These are phyloP conservation scores for Sylvilagus floridanus DNA, from an alignment of 2,797 vertebrate genomes.

Conservation along the genomic window DNA sequence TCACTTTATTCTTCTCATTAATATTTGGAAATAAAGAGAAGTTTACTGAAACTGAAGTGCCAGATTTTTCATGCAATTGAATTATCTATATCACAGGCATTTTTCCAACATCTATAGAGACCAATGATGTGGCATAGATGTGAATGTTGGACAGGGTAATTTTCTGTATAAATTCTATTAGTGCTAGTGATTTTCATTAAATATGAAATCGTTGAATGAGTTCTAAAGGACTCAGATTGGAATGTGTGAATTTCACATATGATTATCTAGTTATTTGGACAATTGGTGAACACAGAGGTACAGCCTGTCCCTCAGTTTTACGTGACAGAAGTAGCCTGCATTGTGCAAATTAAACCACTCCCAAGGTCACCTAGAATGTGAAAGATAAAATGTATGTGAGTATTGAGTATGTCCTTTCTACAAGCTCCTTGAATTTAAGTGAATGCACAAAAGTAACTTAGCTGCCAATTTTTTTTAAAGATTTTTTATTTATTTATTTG, in stretches of 20 bases:
- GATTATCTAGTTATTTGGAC: background rate
- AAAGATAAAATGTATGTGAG: background rate
- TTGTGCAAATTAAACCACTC: background rate
- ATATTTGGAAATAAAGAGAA: slow-evolving; percentile 58
- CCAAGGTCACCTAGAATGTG: background rate
- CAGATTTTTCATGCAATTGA: background rate
- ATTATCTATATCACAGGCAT: background rate
- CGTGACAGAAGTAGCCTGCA: background rate
- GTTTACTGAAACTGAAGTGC: background rate
- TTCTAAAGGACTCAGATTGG: slow-evolving; percentile 17
- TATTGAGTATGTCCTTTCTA: background rate
- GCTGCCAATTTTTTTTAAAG: too few relatives aligned
- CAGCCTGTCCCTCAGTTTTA: background rate
- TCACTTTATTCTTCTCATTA: slow-evolving; percentile 12
- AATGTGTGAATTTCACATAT: background rate
- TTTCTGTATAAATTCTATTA: background rate
- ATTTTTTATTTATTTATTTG: too few relatives aligned
- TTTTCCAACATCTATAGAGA: background rate
- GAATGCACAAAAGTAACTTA: background rate
- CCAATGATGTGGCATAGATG: background rate
- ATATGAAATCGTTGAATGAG: background rate
- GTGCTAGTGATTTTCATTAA: slow-evolving; percentile 1
- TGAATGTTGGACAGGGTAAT: background rate
- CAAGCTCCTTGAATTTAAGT: background rate
- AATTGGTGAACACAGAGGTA: background rate